Evolutionary conservation across 1,140 invertebrate genomes (phyloP).

Genomic region (Papilio dardanus): DNA sequence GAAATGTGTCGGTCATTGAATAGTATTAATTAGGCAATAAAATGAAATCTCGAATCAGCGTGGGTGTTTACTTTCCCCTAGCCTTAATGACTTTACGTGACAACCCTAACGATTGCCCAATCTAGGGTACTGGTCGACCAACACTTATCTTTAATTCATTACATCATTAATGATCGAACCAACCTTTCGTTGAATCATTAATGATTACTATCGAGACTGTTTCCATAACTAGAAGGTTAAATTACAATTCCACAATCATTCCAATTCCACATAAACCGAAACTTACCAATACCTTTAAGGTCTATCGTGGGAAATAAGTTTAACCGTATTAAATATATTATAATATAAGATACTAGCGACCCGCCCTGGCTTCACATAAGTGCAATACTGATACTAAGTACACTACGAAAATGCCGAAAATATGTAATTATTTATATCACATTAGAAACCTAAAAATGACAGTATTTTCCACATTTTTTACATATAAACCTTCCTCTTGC

Average conservation of each 20-base stretch:
- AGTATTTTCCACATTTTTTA: too few species aligned
- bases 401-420: too few species aligned
- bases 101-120: constrained; percentile 36
- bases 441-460: too few species aligned
- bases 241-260: background rate
- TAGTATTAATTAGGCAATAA: constrained; percentile 25
- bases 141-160: constrained; percentile 45
- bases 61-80: constrained; percentile 23
- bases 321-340: too few species aligned
- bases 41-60: constrained; percentile 1
- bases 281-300: background rate
- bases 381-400: too few species aligned
- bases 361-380: too few species aligned
- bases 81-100: constrained; percentile 27
- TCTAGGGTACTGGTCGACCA: constrained; percentile 20
- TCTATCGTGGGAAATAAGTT: background rate
- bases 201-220: constrained; percentile 40
- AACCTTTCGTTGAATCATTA: constrained; percentile 45
- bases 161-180: constrained; percentile 44
- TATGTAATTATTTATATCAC: too few species aligned
- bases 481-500: too few species aligned
- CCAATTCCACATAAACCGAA: constrained; percentile 4
- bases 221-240: constrained; percentile 20
- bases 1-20: constrained; percentile 15
- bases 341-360: too few species aligned